These are phyloP conservation scores for Malachius bipustulatus DNA, from an alignment of 2,888 invertebrate genomes.

Conservation along the genomic window DNA sequence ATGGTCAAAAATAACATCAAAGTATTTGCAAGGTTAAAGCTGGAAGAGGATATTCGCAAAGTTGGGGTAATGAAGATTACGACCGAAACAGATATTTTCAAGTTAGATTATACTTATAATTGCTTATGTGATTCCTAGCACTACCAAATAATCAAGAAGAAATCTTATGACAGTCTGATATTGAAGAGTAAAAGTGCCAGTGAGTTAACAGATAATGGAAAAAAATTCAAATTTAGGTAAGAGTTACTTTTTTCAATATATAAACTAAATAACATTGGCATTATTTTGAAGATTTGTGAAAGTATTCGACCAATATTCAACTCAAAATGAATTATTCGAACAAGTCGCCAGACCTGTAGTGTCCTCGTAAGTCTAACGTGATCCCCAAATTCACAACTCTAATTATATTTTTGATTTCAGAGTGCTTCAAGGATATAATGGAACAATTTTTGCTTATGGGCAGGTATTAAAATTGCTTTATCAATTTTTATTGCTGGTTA, in stretches of 20 bases:
- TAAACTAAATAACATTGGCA: neutral
- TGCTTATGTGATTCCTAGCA: constrained; percentile 18
- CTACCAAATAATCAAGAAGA: constrained; percentile 17
- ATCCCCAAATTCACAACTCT: constrained; percentile 4
- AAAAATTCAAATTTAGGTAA: constrained; percentile 3
- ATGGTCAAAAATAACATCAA: constrained; percentile 37
- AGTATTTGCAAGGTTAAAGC: constrained; percentile 36
- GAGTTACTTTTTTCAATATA: too few species aligned
- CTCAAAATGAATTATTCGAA: constrained; percentile 37
- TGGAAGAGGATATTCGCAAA: constrained; percentile 19
- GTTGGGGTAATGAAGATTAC: too few species aligned
- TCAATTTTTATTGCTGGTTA: too few species aligned
- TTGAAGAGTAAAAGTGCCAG: too few species aligned
- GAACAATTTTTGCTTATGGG: constrained; percentile 45
- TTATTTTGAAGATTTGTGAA: constrained; percentile 36
- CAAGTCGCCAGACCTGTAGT: constrained; percentile 40
- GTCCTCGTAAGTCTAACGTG: constrained; percentile 32
- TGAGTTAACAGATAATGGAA: too few species aligned
- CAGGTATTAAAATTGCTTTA: too few species aligned
- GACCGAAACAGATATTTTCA: too few species aligned
- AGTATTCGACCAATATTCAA: constrained; percentile 35
- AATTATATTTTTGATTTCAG: constrained; percentile 26
- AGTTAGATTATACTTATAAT: too few species aligned
- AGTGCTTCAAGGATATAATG: constrained; percentile 42
- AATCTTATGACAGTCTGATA: constrained; percentile 15